A percentile compares a stretch with the other conserved stretches of the same genome.
Evolutionary conservation across 1,140 invertebrate genomes (phyloP).

Genomic region (Drosophila albomicans): DNA sequence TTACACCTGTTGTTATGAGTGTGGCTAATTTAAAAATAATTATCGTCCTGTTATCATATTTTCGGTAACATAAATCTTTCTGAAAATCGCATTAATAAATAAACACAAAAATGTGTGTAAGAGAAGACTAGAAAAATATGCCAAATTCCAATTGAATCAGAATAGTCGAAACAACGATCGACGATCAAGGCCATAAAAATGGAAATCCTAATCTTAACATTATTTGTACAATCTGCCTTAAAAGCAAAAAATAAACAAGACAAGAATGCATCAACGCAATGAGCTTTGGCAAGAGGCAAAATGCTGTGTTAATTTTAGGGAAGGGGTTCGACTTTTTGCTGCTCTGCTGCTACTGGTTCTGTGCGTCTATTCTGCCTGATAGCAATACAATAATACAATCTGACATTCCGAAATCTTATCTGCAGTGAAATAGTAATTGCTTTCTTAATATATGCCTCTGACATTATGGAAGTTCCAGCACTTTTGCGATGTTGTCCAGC

Average conservation of each 20-base stretch:
- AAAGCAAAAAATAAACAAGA: background rate
- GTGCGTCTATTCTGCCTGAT: slow-evolving; percentile 20
- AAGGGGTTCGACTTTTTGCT: background rate
- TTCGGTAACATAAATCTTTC: slow-evolving; percentile 29
- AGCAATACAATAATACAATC: slow-evolving; percentile 24
- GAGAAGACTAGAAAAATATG: background rate
- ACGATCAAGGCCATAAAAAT: slow-evolving; percentile 4
- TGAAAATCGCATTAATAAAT: slow-evolving; percentile 21
- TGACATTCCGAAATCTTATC: slow-evolving; percentile 67
- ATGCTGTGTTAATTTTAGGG: background rate
- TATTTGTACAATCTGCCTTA: background rate
- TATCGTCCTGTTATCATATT: slow-evolving; percentile 44
- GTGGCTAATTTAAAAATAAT: slow-evolving; percentile 55
- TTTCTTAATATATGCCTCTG: slow-evolving; percentile 62
- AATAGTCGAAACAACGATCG: background rate
- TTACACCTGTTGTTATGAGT: slow-evolving; percentile 31
- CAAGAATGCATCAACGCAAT: slow-evolving; percentile 9
- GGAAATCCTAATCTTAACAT: slow-evolving; percentile 9
- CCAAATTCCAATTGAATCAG: slow-evolving; percentile 1
- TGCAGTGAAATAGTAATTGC: slow-evolving; percentile 29
- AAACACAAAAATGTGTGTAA: background rate
- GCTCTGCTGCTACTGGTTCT: background rate
- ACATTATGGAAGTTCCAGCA: slow-evolving; percentile 30
- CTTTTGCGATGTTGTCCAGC: background rate
- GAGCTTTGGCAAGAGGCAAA: slow-evolving; percentile 3